A percentile compares a stretch with the other conserved stretches of the same genome.
Evolutionary conservation across 2,888 invertebrate genomes (phyloP).

Genomic region (Harmothoe impar): DNA sequence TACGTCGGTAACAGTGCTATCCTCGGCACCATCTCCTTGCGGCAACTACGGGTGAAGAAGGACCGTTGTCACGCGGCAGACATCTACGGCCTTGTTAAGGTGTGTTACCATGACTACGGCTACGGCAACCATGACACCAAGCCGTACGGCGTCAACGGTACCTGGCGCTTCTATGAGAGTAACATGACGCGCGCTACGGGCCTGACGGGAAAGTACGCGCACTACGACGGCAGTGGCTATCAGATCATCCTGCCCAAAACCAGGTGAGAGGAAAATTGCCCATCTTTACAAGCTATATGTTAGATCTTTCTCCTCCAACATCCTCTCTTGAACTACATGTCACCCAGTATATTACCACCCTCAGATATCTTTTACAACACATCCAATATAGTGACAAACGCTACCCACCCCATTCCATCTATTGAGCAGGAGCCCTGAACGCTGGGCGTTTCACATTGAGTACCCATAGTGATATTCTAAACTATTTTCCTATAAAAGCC

Average conservation of each 20-base stretch:
- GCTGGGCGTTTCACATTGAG: too few relatives aligned
- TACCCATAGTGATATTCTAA: too few relatives aligned
- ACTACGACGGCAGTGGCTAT: conserved; percentile 78
- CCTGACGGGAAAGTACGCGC: conserved; percentile 73
- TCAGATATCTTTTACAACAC: too few relatives aligned
- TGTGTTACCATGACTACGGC: conserved; percentile 48
- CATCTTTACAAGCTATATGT: background rate
- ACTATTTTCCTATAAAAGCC: too few relatives aligned
- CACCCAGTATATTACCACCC: too few relatives aligned
- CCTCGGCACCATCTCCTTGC: conserved; percentile 78
- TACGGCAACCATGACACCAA: conserved; percentile 19
- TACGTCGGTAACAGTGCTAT: conserved; percentile 69
- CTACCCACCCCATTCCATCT: too few relatives aligned
- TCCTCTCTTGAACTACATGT: too few relatives aligned
- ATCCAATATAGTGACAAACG: too few relatives aligned
- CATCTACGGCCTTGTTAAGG: background rate
- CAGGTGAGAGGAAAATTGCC: conserved; percentile 25
- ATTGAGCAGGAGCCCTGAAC: too few relatives aligned
- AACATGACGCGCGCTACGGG: conserved; percentile 51
- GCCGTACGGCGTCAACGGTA: conserved; percentile 64
- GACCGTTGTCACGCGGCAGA: conserved; percentile 71
- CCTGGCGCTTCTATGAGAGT: conserved; percentile 63
- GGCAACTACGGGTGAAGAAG: conserved; percentile 75
- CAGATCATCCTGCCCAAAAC: conserved; percentile 63
- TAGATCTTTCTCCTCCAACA: too few relatives aligned